A percentile compares a stretch with the other conserved stretches of the same genome.
These are phyloP conservation scores for Sturnira hondurensis DNA, from an alignment of 2,113 vertebrate genomes.

Conservation along the genomic window DNA sequence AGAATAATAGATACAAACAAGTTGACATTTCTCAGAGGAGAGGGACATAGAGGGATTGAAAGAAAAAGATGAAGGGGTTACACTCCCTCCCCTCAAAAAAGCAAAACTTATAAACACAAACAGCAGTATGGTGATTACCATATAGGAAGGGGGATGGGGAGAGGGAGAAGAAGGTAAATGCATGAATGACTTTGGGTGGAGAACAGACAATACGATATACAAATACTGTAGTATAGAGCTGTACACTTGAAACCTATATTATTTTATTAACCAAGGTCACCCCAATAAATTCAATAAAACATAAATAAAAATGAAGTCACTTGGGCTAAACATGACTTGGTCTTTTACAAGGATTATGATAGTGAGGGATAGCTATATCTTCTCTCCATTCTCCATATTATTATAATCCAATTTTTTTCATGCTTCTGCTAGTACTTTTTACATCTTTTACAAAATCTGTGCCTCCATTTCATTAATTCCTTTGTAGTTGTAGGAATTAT, in stretches of 20 bases:
- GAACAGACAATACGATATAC: neutral
- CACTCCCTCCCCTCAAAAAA: neutral
- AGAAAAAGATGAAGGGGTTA: neutral
- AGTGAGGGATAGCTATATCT: neutral
- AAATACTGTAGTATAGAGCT: neutral
- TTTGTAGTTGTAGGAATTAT: slow-evolving; percentile 17
- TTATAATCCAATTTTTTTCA: neutral
- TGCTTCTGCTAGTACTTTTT: neutral
- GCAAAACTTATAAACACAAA: neutral
- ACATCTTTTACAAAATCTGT: neutral
- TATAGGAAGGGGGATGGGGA: neutral
- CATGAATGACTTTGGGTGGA: neutral
- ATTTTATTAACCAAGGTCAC: neutral
- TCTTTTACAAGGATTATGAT: neutral
- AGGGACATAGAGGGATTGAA: neutral
- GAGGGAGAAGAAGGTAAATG: neutral
- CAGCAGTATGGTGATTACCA: neutral
- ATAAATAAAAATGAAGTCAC: neutral
- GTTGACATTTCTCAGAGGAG: neutral
- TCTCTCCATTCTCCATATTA: neutral
- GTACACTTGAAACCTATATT: neutral
- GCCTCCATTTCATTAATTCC: neutral
- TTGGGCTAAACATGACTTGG: neutral
- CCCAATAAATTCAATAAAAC: neutral
- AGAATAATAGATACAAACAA: neutral